These are phyloP conservation scores for Drosophila kanekoi DNA, from an alignment of 2,888 invertebrate species.

Conservation along the genomic window DNA sequence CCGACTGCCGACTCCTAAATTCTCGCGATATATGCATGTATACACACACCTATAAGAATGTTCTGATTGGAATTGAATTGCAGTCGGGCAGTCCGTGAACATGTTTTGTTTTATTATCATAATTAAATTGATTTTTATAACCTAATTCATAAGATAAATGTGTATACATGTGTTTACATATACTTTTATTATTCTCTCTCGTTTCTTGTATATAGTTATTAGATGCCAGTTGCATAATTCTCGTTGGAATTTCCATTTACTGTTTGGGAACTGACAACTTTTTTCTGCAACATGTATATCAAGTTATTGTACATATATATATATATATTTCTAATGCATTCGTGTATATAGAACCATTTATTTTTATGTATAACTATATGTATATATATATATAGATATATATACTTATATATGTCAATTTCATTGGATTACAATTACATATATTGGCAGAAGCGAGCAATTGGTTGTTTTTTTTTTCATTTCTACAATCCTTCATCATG, in stretches of 20 bases:
- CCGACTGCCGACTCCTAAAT: neutral
- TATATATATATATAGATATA: slow-evolving; percentile 10
- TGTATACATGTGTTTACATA: slow-evolving; percentile 14
- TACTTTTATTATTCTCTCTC: neutral
- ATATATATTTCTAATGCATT: slow-evolving; percentile 22
- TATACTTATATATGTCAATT: slow-evolving; percentile 31
- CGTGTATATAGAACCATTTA: slow-evolving; percentile 21
- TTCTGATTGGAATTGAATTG: neutral
- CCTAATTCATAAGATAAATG: slow-evolving; percentile 57
- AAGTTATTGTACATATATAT: slow-evolving; percentile 23
- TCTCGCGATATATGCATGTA: neutral
- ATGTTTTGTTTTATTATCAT: slow-evolving; percentile 13
- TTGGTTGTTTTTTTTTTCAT: slow-evolving; percentile 50
- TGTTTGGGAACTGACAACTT: slow-evolving; percentile 17
- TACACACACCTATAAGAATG: too few species aligned
- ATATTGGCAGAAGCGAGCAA: slow-evolving; percentile 77
- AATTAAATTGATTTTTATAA: slow-evolving; percentile 39
- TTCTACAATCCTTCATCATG: slow-evolving; percentile 15
- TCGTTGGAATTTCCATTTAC: slow-evolving; percentile 24
- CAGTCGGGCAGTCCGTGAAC: slow-evolving; percentile 12
- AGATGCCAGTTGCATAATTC: slow-evolving; percentile 31
- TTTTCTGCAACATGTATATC: slow-evolving; percentile 1
- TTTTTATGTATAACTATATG: slow-evolving; percentile 10
- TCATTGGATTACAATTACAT: slow-evolving; percentile 38
- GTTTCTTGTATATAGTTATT: slow-evolving; percentile 16